phyloP scores from a whole-genome alignment of 2,888 invertebrate genomes.

The Temnothorax rugatulus region DNA sequence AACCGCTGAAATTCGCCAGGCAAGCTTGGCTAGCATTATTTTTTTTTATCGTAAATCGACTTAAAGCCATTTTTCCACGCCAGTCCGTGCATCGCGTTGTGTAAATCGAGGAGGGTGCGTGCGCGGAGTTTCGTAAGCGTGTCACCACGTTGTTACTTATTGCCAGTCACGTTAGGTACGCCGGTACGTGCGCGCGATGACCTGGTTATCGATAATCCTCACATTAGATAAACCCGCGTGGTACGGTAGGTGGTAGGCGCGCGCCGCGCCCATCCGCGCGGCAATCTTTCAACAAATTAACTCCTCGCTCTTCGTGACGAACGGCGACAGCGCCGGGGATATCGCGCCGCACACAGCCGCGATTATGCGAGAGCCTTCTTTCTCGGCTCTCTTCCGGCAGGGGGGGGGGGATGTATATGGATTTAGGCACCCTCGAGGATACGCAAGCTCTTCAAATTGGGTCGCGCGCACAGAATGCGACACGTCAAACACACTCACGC shows the following conservation, averaged over 20 bases:
- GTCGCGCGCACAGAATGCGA: slow-evolving; percentile 22
- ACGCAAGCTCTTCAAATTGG: neutral
- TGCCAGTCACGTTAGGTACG: slow-evolving; percentile 13
- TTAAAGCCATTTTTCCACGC: neutral
- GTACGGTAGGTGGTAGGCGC: neutral
- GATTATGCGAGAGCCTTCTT: neutral
- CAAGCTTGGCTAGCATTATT: neutral
- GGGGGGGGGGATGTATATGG: neutral
- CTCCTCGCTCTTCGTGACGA: neutral
- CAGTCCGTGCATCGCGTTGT: neutral
- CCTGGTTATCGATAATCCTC: slow-evolving; percentile 50
- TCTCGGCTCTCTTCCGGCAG: neutral
- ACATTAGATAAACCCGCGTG: slow-evolving; percentile 26
- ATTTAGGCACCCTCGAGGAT: neutral
- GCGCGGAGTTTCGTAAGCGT: slow-evolving; percentile 17
- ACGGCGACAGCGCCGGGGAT: neutral
- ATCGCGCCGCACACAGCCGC: neutral
- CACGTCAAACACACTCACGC: slow-evolving; percentile 20
- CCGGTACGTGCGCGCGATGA: slow-evolving; percentile 29
- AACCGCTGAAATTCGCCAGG: neutral
- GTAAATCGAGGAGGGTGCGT: neutral
- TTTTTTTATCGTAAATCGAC: neutral
- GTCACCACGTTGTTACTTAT: neutral
- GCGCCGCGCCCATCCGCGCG: slow-evolving; percentile 47
- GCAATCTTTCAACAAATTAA: slow-evolving; percentile 54